Conservation (phyloP, 2,888 invertebrate species). For the Melanargia galathea region DNA sequence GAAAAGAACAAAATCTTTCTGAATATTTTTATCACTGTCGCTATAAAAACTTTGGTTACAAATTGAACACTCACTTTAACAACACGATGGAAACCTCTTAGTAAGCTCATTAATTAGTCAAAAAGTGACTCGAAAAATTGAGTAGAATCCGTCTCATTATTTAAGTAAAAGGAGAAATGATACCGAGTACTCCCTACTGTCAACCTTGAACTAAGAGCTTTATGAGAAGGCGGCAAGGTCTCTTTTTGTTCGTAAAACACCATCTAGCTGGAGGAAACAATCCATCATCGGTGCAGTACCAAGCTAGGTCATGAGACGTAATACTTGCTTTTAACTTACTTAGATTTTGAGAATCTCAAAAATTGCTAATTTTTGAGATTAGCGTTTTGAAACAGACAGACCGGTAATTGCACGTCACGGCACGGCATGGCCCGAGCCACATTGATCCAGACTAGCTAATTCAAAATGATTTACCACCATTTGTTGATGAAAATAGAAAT, state of each 20-base stretch:
- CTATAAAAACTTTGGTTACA: neutral
- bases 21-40: neutral
- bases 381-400: no score
- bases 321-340: neutral
- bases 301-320: neutral
- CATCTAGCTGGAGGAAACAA: conserved; percentile 3
- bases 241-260: neutral
- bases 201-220: neutral
- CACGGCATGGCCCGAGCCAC: no score
- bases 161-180: conserved; percentile 19
- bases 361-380: no score
- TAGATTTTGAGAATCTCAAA: no score
- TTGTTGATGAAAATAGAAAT: no score
- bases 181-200: neutral
- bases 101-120: conserved; percentile 7
- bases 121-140: conserved; percentile 2
- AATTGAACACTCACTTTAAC: conserved; percentile 6
- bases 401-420: no score
- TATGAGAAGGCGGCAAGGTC: neutral
- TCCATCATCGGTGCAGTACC: conserved; percentile 3
- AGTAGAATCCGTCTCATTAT: conserved; percentile 21
- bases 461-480: no score
- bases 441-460: no score
- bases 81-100: conserved; percentile 1
- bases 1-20: neutral